Conservation (phyloP, 2,888 invertebrate species). For the Conistra vaccinii region DNA sequence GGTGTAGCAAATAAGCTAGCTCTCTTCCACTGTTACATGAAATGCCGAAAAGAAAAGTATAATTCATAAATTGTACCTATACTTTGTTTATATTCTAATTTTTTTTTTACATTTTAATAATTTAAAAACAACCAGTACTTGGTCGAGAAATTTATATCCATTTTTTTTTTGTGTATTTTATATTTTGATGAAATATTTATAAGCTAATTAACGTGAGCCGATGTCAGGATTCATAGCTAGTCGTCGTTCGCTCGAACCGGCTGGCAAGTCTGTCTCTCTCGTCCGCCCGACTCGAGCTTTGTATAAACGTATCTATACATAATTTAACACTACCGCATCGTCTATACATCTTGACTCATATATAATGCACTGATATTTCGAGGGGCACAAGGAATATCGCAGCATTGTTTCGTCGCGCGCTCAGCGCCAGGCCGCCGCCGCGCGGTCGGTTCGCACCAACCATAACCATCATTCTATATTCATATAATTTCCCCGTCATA, state of each 20-base stretch:
- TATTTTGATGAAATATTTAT: slow-evolving; percentile 91
- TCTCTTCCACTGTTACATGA: slow-evolving; percentile 87
- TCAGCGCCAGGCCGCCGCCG: slow-evolving; percentile 75
- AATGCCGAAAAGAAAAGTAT: slow-evolving; percentile 90
- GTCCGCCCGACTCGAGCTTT: slow-evolving; percentile 86
- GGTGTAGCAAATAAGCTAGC: slow-evolving; percentile 80
- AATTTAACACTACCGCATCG: slow-evolving; percentile 87
- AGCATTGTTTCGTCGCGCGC: slow-evolving; percentile 84
- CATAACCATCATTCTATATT: slow-evolving; percentile 66
- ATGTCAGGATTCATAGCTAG: slow-evolving; percentile 91
- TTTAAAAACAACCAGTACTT: slow-evolving; percentile 91
- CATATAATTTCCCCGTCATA: slow-evolving; percentile 72
- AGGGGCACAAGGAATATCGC: slow-evolving; percentile 90
- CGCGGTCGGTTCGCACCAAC: slow-evolving; percentile 71
- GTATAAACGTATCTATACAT: slow-evolving; percentile 88
- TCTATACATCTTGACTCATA: slow-evolving; percentile 87
- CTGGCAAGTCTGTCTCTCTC: slow-evolving; percentile 81
- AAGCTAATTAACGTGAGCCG: slow-evolving; percentile 91
- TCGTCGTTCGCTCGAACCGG: slow-evolving; percentile 90
- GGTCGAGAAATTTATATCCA: slow-evolving; percentile 91
- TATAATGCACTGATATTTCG: slow-evolving; percentile 89
- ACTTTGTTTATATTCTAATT: slow-evolving; percentile 90
- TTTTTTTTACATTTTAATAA: slow-evolving; percentile 91
- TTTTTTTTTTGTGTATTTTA: slow-evolving; percentile 90
- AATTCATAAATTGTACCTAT: slow-evolving; percentile 91